These are phyloP conservation scores for Ornithorhynchus anatinus DNA, from an alignment of 2,113 vertebrate species.

Conservation along the genomic window DNA sequence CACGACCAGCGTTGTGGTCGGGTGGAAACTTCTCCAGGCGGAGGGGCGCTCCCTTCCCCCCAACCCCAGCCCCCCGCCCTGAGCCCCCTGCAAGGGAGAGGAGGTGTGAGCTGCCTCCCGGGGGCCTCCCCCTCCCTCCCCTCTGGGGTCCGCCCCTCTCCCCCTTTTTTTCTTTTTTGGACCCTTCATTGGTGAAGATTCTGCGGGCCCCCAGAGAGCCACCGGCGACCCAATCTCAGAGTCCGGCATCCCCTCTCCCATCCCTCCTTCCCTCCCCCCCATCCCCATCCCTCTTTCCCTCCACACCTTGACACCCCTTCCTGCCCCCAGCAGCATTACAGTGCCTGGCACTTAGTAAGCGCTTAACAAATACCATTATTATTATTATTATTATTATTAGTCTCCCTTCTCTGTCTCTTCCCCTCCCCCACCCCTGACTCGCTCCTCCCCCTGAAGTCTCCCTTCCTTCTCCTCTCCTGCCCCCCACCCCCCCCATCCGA, in stretches of 20 bases:
- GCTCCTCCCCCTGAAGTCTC: neutral
- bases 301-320: neutral
- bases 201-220: constrained; percentile 51
- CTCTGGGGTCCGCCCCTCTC: neutral
- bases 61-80: too few species aligned
- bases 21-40: constrained; percentile 59
- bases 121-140: neutral
- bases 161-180: constrained; percentile 58
- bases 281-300: too few species aligned
- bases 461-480: neutral
- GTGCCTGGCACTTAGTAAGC: constrained; percentile 79
- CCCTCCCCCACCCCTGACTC: neutral
- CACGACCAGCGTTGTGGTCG: too few species aligned
- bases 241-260: constrained; percentile 23
- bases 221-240: constrained; percentile 34
- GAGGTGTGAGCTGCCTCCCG: neutral
- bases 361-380: constrained; percentile 79
- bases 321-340: too few species aligned
- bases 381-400: constrained; percentile 76
- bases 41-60: constrained; percentile 4
- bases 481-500: neutral
- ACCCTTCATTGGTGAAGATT: constrained; percentile 64
- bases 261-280: neutral
- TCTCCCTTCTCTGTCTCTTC: constrained; percentile 20
- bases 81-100: neutral